These are phyloP conservation scores for Scomber scombrus DNA, from an alignment of 2,113 vertebrate genomes.

Conservation along the genomic window DNA sequence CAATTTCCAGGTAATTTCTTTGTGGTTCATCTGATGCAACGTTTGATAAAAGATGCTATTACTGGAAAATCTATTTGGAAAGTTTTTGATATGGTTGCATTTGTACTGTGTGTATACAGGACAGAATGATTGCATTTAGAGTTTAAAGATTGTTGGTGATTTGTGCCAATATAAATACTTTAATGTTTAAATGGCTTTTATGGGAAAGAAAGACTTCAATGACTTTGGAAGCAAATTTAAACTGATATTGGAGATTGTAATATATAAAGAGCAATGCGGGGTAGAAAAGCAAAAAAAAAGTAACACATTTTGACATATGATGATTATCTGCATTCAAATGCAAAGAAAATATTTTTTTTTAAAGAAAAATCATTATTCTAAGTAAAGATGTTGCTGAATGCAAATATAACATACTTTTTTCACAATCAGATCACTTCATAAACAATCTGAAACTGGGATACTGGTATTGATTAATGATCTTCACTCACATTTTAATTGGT, in stretches of 20 bases:
- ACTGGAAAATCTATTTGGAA: background rate
- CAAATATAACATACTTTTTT: background rate
- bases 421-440: background rate
- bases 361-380: background rate
- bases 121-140: background rate
- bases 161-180: background rate
- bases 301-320: background rate
- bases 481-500: conserved; percentile 15
- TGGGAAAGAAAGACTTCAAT: background rate
- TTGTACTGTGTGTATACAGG: background rate
- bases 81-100: background rate
- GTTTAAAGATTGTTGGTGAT: background rate
- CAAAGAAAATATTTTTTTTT: background rate
- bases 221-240: background rate
- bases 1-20: conserved; percentile 61
- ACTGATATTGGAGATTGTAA: background rate
- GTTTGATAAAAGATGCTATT: background rate
- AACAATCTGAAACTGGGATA: background rate
- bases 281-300: background rate
- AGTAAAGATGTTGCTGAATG: background rate
- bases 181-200: background rate
- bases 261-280: background rate
- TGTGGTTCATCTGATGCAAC: conserved; percentile 1
- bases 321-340: background rate
- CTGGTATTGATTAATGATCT: background rate